Evolutionary conservation across 2,113 vertebrate genomes (phyloP).

Genomic region (Lycaon pictus): DNA sequence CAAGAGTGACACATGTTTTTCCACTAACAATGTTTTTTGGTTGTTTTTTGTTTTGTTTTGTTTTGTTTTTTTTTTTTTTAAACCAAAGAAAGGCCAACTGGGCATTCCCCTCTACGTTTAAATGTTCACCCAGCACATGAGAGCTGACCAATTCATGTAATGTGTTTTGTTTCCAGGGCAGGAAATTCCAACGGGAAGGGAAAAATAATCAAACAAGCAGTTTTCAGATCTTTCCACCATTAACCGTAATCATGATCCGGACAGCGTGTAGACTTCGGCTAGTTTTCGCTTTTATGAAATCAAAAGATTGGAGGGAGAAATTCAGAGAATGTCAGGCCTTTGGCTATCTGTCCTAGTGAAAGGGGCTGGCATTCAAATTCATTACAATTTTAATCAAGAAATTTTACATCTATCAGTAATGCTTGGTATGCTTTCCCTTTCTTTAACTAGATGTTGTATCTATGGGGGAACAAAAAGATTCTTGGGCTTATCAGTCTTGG

Average conservation of each 20-base stretch:
- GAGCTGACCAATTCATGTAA: conserved; percentile 44
- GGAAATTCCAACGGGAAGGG: conserved; percentile 72
- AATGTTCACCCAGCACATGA: background rate
- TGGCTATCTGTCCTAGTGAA: background rate
- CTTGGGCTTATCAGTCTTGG: background rate
- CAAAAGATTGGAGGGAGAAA: background rate
- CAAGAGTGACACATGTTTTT: conserved; percentile 43
- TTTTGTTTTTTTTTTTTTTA: background rate
- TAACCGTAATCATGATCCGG: conserved; percentile 54
- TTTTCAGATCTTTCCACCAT: conserved; percentile 66
- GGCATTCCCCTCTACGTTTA: background rate
- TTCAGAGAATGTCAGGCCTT: background rate
- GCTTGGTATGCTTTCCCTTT: background rate
- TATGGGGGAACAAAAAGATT: background rate
- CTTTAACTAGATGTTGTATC: background rate
- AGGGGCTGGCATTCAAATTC: background rate
- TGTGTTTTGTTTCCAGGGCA: conserved; percentile 71
- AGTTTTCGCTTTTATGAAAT: conserved; percentile 40
- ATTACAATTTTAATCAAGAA: background rate
- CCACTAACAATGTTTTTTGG: conserved; percentile 51
- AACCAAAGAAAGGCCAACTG: conserved; percentile 29
- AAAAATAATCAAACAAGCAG: conserved; percentile 28
- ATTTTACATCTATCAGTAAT: background rate
- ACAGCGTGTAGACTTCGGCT: conserved; percentile 7
- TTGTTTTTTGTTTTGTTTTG: background rate